Base-by-base conservation (phyloP, 2,113 vertebrate genomes). In the Erpornis zantholeuca region DNA sequence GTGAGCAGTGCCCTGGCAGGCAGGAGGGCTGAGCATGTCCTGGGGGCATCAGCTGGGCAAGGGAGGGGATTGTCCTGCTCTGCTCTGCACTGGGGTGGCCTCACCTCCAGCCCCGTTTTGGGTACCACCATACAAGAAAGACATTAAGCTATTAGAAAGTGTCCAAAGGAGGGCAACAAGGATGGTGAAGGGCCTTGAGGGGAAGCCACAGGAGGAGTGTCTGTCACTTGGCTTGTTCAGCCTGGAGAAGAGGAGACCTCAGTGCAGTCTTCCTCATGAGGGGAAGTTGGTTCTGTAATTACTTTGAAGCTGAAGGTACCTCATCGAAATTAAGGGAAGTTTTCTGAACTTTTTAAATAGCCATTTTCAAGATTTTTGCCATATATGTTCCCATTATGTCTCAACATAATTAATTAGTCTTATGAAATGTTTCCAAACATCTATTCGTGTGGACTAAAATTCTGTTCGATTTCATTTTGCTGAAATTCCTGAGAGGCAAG, bases 61-160 rank as follows among this genome's bases (percentile, higher is more conserved):
- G 20, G 24, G 42, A 65, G 42, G 42, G 10, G 29, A 57, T 50
- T 76, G 35, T 29, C 10, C 82, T 0, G 0, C 19, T 49, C 60
- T 63, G 42, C 35, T 54, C 24, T 75, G 49, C 4, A 0, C 49
- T 54, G 35, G 6, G 5, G 10, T 0, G 0, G 29, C 42, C 60
- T 57, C 42, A 50, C 5, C 12, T 57, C 0, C 0, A 49, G 29
- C n/a, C 3, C 15, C 0, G 0, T 49, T 57, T 35, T 25, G 20
- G 19, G 20, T 24, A 10, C 29, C 29, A 40, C 20, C 40, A 20
- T 20, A n/a, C 10, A 13, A 49, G 50, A 20, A 57, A 57, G 35
- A 31, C 10, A 11, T 18, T 13, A 18, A 49, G 29, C 50, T 29
- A 19, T 40, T 57, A 38, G 50, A 29, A 16, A 75, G 29, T 29